Evolutionary conservation across 2,797 vertebrate species (phyloP), one percentile per base, ranked within the genome.

Genomic region (Falco cherrug): DNA sequence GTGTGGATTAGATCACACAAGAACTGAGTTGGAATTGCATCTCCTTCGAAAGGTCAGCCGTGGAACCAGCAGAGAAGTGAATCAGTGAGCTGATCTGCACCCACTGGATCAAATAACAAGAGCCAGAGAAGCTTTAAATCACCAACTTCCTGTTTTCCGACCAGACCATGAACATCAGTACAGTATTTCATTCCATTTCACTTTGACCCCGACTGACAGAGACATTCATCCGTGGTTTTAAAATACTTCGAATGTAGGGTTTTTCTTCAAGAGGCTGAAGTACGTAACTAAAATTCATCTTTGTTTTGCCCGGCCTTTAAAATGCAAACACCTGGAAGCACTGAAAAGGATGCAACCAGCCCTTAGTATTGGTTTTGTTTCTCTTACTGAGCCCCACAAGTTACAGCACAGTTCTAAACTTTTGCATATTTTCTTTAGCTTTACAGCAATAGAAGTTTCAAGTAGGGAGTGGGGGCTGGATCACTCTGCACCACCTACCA

Each of bases 41-140:
- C 70, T 75, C 57, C 75, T 89, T 80, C 80, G 69, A 91, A 86
- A 95, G 91, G 77, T 84, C 75, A 79, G 74, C 45, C 5, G 1
- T 11, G 35, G 60, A 91, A 87, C 22, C 61, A 82, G 31, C 26
- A 53, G 31, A 91, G 67, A 87, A 95, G 82, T n/a, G 59, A 83
- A 87, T 70, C 50, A 28, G 53, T 4, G 59, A 91, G 79, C 9
- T 64, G 84, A 67, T 18, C 18, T 60, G 89, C 69, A 84, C 47
- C 57, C 61, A 71, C 76, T 65, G 60, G 50, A 67, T 89, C 69
- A 69, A 85, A 20, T 82, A 89, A 95, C 93, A 87, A 70, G 77
- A 80, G 76, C 57, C 56, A 61, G 80, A 75, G 59, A 6, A 50
- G 74, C 81, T 75, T 89, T 87, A 89, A 90, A 94, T 96, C 91